These are phyloP conservation scores for Malachius bipustulatus DNA, from an alignment of 2,888 invertebrate species.

Conservation along the genomic window DNA sequence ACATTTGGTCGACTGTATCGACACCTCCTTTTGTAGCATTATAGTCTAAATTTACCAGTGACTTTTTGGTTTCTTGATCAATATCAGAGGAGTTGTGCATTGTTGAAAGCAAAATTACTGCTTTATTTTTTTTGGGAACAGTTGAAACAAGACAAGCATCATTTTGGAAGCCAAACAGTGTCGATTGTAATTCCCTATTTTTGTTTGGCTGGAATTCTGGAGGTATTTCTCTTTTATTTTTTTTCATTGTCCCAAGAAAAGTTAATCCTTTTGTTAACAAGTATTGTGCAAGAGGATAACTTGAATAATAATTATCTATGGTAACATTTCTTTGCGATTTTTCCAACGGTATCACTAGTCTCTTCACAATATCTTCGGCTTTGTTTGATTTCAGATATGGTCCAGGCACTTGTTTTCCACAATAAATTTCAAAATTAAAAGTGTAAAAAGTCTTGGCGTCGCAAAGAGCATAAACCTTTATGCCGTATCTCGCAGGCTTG, in stretches of 20 bases:
- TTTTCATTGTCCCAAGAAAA: too few relatives aligned
- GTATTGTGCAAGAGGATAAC: too few relatives aligned
- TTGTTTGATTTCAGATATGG: constrained; percentile 16
- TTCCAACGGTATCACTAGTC: constrained; percentile 19
- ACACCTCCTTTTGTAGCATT: constrained; percentile 18
- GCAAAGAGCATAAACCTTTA: constrained; percentile 15
- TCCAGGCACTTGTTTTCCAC: constrained; percentile 18
- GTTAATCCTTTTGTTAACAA: too few relatives aligned
- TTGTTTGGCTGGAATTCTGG: constrained; percentile 19
- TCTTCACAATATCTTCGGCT: constrained; percentile 17
- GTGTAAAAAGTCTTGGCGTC: constrained; percentile 18
- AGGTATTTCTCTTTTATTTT: constrained; percentile 23
- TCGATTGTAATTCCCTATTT: too few relatives aligned
- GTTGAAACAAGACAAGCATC: constrained; percentile 23
- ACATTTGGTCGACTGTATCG: constrained; percentile 20
- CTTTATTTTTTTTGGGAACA: constrained; percentile 18
- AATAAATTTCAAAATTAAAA: constrained; percentile 21
- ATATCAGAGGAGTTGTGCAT: constrained; percentile 13
- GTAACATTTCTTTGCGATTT: constrained; percentile 19
- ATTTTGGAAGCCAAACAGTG: constrained; percentile 10
- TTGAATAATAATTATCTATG: too few relatives aligned
- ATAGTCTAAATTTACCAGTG: constrained; percentile 13
- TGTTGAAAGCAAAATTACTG: constrained; percentile 9
- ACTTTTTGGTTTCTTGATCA: constrained; percentile 15
- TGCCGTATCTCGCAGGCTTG: constrained; percentile 15